These are phyloP conservation scores for Frieseomelitta varia DNA, from an alignment of 1,140 invertebrate species.

Conservation along the genomic window DNA sequence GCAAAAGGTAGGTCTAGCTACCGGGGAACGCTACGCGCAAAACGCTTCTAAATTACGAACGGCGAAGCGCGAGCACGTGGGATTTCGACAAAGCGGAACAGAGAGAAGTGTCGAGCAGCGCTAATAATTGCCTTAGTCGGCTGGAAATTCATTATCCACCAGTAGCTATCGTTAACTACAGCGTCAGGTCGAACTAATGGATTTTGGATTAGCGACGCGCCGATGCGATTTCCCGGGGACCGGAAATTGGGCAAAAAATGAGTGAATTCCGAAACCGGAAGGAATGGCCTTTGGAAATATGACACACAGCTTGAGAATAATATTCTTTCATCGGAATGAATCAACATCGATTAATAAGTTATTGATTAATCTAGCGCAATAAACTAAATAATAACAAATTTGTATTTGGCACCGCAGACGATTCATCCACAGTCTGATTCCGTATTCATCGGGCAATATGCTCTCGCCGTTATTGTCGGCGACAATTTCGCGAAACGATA, in stretches of 20 bases:
- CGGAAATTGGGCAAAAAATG: neutral
- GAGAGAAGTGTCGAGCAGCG: neutral
- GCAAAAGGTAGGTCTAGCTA: no score
- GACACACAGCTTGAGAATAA: neutral
- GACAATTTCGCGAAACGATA: constrained; percentile 20
- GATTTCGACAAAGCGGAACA: neutral
- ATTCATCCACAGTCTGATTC: neutral
- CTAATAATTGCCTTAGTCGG: constrained; percentile 69
- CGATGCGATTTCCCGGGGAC: constrained; percentile 26
- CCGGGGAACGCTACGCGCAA: neutral
- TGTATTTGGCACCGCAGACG: neutral
- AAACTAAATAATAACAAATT: no score
- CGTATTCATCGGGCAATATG: neutral
- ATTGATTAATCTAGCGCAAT: no score
- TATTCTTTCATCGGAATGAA: neutral
- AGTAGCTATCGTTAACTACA: constrained; percentile 66
- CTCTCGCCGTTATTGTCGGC: neutral
- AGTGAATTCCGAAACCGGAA: neutral
- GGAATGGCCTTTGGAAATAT: no score
- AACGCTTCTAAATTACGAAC: constrained; percentile 28
- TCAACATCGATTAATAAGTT: neutral
- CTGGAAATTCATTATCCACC: constrained; percentile 68
- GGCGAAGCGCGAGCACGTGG: neutral
- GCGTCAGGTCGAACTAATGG: constrained; percentile 63
- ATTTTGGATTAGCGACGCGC: constrained; percentile 66